A percentile compares a stretch with the other conserved stretches of the same genome.
Evolutionary conservation across 2,113 vertebrate genomes (phyloP).

Genomic region (Percopsis transmontana): DNA sequence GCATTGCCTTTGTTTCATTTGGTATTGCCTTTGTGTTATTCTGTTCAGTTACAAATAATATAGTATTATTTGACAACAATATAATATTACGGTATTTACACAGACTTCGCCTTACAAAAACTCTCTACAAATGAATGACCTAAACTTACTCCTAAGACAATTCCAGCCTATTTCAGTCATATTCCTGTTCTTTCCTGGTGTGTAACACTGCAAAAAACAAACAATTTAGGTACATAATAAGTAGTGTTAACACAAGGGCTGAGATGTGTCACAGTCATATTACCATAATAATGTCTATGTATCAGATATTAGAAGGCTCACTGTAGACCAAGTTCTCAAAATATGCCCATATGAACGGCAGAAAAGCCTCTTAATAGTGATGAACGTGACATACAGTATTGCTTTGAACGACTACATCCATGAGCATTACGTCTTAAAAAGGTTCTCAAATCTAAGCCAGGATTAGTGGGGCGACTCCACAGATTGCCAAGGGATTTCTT

Average conservation of each 20-base stretch:
- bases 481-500: slow-evolving; percentile 70
- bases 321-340: neutral
- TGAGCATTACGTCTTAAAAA: slow-evolving; percentile 71
- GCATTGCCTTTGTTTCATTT: too few relatives aligned
- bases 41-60: too few relatives aligned
- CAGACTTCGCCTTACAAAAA: too few relatives aligned
- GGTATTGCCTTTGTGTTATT: too few relatives aligned
- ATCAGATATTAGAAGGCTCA: neutral
- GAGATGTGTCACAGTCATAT: neutral
- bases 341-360: neutral
- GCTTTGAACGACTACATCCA: slow-evolving; percentile 36
- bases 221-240: neutral
- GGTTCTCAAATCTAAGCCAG: slow-evolving; percentile 71
- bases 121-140: slow-evolving; percentile 32
- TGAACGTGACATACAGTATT: neutral
- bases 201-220: neutral
- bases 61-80: too few relatives aligned
- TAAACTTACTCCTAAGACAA: slow-evolving; percentile 38
- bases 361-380: neutral
- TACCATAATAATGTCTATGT: neutral
- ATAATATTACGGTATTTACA: too few relatives aligned
- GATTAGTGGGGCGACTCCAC: slow-evolving; percentile 71
- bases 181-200: slow-evolving; percentile 6
- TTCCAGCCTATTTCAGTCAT: slow-evolving; percentile 24
- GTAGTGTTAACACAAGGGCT: neutral